Conservation (phyloP, 2,113 vertebrate genomes). For the Phrynosoma platyrhinos region DNA sequence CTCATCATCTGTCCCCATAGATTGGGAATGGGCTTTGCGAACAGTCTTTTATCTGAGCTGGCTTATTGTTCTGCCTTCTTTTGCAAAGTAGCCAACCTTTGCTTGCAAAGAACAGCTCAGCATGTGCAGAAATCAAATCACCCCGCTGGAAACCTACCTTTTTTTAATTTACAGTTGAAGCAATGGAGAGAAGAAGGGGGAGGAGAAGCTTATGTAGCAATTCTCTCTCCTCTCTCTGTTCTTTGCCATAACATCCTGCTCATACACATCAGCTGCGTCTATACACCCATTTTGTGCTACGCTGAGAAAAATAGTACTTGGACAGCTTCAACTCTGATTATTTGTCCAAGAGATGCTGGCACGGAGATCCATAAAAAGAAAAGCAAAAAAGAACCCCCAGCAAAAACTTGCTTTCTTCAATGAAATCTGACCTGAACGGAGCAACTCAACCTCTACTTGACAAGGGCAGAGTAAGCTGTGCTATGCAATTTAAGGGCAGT, state of each 20-base stretch:
- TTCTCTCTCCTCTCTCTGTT: not conserved
- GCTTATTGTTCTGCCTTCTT: not conserved
- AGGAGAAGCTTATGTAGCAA: not conserved
- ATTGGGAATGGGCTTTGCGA: not conserved
- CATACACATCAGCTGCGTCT: not conserved
- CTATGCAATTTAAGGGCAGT: not conserved
- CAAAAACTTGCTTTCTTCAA: not conserved
- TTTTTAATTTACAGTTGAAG: slow-evolving; percentile 17
- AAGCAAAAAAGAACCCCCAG: not conserved
- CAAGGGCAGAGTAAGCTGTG: slow-evolving; percentile 9
- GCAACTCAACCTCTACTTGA: not conserved
- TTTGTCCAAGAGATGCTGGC: not conserved
- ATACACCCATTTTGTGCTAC: not conserved
- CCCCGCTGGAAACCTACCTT: not conserved
- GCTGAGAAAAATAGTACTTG: not conserved
- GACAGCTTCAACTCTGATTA: not conserved
- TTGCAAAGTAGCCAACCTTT: not conserved
- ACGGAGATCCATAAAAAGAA: not conserved
- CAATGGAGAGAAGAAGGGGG: fast-evolving
- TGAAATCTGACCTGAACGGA: slow-evolving; percentile 7
- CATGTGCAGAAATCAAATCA: not conserved
- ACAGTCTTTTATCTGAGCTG: not conserved
- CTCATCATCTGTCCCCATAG: not conserved
- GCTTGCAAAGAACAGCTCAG: not conserved
- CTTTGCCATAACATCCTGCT: not conserved